Conservation (phyloP, 2,888 invertebrate species). For the Trissoscelio sp. region DNA sequence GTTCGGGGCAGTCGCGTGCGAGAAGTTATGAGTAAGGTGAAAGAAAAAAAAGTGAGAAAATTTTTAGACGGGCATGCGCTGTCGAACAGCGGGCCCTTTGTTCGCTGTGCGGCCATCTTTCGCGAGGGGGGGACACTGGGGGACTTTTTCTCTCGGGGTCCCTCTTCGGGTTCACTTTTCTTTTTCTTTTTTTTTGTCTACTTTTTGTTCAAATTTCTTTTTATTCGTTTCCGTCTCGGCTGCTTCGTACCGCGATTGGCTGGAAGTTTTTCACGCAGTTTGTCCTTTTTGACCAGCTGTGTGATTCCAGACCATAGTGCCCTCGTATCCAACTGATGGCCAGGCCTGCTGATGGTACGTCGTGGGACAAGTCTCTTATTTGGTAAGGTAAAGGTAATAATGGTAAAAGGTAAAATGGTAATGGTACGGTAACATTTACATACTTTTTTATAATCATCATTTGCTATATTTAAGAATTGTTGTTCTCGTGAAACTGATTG, state of each 20-base stretch:
- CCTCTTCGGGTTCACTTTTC: slow-evolving; percentile 24
- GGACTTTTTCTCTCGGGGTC: slow-evolving; percentile 42
- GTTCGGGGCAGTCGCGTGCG: too few relatives aligned
- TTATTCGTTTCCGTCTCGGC: slow-evolving; percentile 16
- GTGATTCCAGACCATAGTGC: slow-evolving; percentile 60
- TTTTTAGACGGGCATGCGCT: slow-evolving; percentile 42
- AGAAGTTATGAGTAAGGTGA: slow-evolving; percentile 71
- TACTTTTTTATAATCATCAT: background rate
- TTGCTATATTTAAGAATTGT: slow-evolving; percentile 22
- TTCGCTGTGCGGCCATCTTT: slow-evolving; percentile 69
- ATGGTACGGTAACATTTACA: slow-evolving; percentile 34
- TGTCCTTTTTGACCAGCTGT: slow-evolving; percentile 58
- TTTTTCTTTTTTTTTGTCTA: slow-evolving; percentile 36
- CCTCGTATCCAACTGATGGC: background rate
- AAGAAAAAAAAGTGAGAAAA: slow-evolving; percentile 31
- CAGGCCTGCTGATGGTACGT: background rate
- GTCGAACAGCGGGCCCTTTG: slow-evolving; percentile 74
- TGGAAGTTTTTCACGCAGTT: slow-evolving; percentile 59
- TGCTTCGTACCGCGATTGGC: slow-evolving; percentile 48
- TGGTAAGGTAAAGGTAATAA: slow-evolving; percentile 19
- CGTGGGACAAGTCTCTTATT: slow-evolving; percentile 7
- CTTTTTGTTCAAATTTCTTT: slow-evolving; percentile 4
- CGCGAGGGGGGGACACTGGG: slow-evolving; percentile 28
- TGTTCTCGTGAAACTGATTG: slow-evolving; percentile 2
- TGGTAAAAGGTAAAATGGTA: slow-evolving; percentile 49